phyloP scores from a whole-genome alignment of 2,888 invertebrate species.

The Fabriciana adippe region DNA sequence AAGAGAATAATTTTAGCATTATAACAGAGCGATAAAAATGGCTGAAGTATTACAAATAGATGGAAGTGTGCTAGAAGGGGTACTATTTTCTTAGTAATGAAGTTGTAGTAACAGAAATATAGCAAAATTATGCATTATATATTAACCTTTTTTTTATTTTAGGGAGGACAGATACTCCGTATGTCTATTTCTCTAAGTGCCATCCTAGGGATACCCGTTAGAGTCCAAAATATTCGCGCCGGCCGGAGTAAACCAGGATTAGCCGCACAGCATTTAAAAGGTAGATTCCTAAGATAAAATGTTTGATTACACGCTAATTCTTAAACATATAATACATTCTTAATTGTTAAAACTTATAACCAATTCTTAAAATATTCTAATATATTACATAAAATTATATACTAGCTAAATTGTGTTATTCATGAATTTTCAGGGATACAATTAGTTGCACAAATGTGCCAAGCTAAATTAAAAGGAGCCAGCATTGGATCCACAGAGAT shows the following conservation, averaged over 20 bases:
- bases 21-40: slow-evolving; percentile 43
- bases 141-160: slow-evolving; percentile 41
- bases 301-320: too few relatives aligned
- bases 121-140: not conserved
- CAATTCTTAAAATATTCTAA: not conserved
- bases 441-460: slow-evolving; percentile 87
- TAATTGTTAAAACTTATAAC: too few relatives aligned
- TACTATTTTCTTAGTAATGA: slow-evolving; percentile 60
- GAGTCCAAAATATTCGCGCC: slow-evolving; percentile 90
- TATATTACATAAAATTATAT: not conserved
- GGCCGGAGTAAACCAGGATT: slow-evolving; percentile 92
- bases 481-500: slow-evolving; percentile 88
- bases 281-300: slow-evolving; percentile 60
- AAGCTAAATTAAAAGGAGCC: slow-evolving; percentile 87
- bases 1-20: not conserved
- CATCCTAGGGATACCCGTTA: slow-evolving; percentile 86
- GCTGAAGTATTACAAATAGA: slow-evolving; percentile 84
- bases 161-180: slow-evolving; percentile 96
- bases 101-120: not conserved
- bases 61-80: slow-evolving; percentile 91
- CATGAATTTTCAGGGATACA: slow-evolving; percentile 82
- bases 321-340: too few relatives aligned
- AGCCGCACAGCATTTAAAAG: slow-evolving; percentile 90
- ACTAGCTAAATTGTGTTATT: not conserved
- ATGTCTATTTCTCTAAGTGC: slow-evolving; percentile 91